Evolutionary conservation across 2,797 vertebrate species (phyloP).

Genomic region (Fistularia tabacaria): DNA sequence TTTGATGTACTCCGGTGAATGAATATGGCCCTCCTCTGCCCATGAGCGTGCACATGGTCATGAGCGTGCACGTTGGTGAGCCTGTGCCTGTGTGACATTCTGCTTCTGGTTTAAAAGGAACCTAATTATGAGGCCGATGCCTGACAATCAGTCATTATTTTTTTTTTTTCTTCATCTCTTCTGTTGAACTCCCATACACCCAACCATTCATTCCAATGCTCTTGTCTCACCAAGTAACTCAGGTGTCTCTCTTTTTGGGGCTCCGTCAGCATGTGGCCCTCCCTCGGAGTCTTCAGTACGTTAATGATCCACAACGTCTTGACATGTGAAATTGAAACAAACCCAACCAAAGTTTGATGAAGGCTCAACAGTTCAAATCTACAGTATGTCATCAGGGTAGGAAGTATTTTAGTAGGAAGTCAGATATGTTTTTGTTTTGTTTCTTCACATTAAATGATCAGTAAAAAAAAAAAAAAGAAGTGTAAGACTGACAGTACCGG

Average conservation of each 20-base stretch:
- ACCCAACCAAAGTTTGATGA: constrained; percentile 51
- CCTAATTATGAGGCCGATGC: constrained; percentile 76
- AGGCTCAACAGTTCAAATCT: constrained; percentile 27
- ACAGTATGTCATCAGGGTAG: constrained; percentile 1
- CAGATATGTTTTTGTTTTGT: too few relatives aligned
- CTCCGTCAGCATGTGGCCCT: constrained; percentile 59
- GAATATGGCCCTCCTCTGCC: constrained; percentile 75
- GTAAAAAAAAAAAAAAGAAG: too few relatives aligned
- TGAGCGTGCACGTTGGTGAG: constrained; percentile 67
- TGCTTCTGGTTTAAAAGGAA: constrained; percentile 76
- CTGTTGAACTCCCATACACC: constrained; percentile 24
- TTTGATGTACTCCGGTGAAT: constrained; percentile 60
- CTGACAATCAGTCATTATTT: constrained; percentile 49
- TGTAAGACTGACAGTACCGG: too few relatives aligned
- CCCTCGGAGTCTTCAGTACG: constrained; percentile 51
- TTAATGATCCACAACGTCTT: constrained; percentile 11
- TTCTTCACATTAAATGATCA: too few relatives aligned
- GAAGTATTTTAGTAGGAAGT: neutral
- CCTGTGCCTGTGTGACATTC: constrained; percentile 66
- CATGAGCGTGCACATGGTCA: constrained; percentile 67
- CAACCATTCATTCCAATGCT: constrained; percentile 18
- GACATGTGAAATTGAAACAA: constrained; percentile 31
- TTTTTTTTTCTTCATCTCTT: constrained; percentile 32
- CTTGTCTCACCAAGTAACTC: constrained; percentile 19
- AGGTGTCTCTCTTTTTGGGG: constrained; percentile 32